phyloP scores from a whole-genome alignment of 23 tunicate species.

The Trididemnum miniatum region DNA sequence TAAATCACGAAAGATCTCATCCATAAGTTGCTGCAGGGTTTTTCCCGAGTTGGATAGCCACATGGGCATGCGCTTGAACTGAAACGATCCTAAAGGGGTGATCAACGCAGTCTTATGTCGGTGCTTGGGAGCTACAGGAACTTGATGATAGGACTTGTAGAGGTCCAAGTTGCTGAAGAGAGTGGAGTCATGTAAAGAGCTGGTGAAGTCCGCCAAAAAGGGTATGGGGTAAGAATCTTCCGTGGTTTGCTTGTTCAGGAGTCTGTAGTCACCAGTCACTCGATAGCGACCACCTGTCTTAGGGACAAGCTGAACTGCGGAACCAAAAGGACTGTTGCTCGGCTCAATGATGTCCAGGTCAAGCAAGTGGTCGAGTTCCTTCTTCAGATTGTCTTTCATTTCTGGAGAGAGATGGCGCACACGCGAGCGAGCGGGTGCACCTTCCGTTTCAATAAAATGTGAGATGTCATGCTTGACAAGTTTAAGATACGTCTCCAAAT shows the following conservation, averaged over 20 bases:
- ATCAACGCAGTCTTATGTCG: conserved; percentile 23
- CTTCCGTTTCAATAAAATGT: too few relatives aligned
- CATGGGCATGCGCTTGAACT: too few relatives aligned
- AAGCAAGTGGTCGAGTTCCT: conserved; percentile 6
- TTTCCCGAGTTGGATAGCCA: too few relatives aligned
- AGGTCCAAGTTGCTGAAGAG: conserved; percentile 20
- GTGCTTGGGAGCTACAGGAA: background rate
- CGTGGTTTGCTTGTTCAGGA: conserved; percentile 13
- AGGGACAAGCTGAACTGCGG: conserved; percentile 6
- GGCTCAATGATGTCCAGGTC: conserved; percentile 14
- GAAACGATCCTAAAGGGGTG: too few relatives aligned
- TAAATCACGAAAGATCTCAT: too few relatives aligned
- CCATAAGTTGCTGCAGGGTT: too few relatives aligned
- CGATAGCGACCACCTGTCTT: conserved; percentile 27
- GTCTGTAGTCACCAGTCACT: conserved; percentile 24
- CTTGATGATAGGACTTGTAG: conserved; percentile 17
- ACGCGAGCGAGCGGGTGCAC: too few relatives aligned
- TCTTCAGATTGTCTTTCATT: too few relatives aligned
- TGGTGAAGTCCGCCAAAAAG: background rate
- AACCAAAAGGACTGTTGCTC: conserved; percentile 17
- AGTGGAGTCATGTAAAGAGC: background rate
- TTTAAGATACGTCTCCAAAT: too few relatives aligned
- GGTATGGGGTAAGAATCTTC: conserved; percentile 37
- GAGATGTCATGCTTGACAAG: too few relatives aligned
- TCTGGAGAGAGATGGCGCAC: too few relatives aligned